These are phyloP conservation scores for Microtus pennsylvanicus DNA, from an alignment of 2,113 vertebrate genomes.

Conservation along the genomic window DNA sequence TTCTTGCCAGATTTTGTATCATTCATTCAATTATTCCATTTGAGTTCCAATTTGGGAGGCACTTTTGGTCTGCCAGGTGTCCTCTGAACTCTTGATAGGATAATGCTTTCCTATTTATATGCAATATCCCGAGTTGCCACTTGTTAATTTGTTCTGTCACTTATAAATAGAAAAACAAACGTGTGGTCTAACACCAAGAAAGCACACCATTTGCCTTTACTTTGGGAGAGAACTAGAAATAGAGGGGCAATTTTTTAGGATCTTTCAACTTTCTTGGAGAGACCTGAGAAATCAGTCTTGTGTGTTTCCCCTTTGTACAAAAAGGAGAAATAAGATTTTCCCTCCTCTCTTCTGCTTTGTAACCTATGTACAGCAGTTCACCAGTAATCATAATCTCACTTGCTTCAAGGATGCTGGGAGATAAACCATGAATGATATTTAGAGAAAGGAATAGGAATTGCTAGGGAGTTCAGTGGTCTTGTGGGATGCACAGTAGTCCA, in stretches of 20 bases:
- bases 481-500: not conserved
- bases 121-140: not conserved
- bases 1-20: conserved; percentile 4
- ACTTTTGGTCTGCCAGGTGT: not conserved
- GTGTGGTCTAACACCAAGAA: not conserved
- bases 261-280: not conserved
- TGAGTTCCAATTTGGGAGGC: not conserved
- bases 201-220: not conserved
- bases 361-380: not conserved
- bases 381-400: not conserved
- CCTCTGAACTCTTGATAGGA: not conserved
- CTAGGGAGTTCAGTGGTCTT: not conserved
- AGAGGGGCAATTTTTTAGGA: not conserved
- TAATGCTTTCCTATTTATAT: not conserved
- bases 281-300: not conserved
- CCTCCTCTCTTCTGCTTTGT: not conserved
- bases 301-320: not conserved
- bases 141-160: not conserved
- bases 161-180: not conserved
- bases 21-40: not conserved
- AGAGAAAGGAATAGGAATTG: not conserved
- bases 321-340: not conserved
- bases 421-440: not conserved
- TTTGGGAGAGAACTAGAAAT: not conserved
- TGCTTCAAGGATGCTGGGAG: not conserved